These are phyloP conservation scores for Aphaenogaster floridana DNA, from an alignment of 1,140 invertebrate species.

Conservation along the genomic window DNA sequence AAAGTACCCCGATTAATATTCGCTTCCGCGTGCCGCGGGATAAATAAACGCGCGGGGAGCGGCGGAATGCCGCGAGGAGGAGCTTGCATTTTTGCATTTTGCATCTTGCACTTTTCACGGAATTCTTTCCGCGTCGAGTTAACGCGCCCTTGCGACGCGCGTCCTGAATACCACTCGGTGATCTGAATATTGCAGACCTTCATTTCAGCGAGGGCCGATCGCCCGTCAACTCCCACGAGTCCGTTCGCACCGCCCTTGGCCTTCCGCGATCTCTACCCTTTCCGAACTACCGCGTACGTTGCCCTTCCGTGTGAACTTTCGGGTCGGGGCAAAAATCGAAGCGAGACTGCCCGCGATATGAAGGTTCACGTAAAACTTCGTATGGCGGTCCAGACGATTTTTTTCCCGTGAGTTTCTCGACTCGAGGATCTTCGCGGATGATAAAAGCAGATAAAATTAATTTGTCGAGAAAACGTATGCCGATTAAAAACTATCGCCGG, in stretches of 20 bases:
- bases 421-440: background rate
- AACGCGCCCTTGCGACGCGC: conserved; percentile 18
- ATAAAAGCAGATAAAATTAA: background rate
- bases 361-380: conserved; percentile 13
- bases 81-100: too few species aligned
- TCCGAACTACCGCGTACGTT: conserved; percentile 23
- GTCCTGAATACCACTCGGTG: background rate
- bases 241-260: conserved; percentile 57
- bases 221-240: conserved; percentile 31
- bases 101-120: background rate
- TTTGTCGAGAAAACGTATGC: background rate
- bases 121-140: conserved; percentile 20
- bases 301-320: conserved; percentile 34
- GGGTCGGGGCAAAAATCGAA: conserved; percentile 26
- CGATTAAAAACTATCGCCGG: background rate
- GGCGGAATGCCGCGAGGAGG: too few species aligned
- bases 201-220: background rate
- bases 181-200: conserved; percentile 12
- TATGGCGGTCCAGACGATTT: background rate
- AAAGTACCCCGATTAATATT: conserved; percentile 32
- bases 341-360: background rate
- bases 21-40: background rate
- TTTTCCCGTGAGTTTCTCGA: background rate
- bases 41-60: background rate
- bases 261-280: conserved; percentile 52